phyloP scores from a whole-genome alignment of 35 echinoderm and acorn worm genomes.

The Chiridota heheva region DNA sequence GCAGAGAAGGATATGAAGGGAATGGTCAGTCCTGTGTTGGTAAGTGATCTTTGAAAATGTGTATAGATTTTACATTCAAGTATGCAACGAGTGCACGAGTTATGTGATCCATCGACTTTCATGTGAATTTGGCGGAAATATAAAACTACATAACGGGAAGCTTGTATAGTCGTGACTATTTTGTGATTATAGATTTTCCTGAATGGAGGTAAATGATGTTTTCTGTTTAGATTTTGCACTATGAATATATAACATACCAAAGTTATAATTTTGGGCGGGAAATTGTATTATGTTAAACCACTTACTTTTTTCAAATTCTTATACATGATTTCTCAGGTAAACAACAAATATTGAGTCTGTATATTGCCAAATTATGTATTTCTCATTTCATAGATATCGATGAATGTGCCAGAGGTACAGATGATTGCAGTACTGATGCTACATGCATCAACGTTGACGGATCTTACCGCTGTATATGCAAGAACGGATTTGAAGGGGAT shows the following conservation, averaged over 20 bases:
- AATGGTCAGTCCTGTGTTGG: slow-evolving; percentile 36
- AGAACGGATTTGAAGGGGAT: slow-evolving; percentile 45
- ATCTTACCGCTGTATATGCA: slow-evolving; percentile 63
- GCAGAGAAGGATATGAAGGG: slow-evolving; percentile 51
- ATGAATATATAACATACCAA: too few relatives aligned
- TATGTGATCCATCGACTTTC: neutral
- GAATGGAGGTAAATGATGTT: too few relatives aligned
- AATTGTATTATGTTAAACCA: too few relatives aligned
- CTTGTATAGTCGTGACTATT: too few relatives aligned
- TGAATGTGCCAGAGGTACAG: slow-evolving; percentile 50
- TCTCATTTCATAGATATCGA: slow-evolving; percentile 62
- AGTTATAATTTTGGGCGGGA: too few relatives aligned
- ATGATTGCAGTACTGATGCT: slow-evolving; percentile 55
- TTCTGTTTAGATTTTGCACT: too few relatives aligned
- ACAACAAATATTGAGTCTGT: too few relatives aligned
- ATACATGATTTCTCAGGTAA: too few relatives aligned
- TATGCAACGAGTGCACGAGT: neutral
- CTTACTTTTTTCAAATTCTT: too few relatives aligned
- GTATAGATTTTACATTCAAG: neutral
- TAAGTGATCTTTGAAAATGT: neutral
- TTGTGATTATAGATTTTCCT: too few relatives aligned
- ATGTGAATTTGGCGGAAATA: neutral
- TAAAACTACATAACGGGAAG: neutral
- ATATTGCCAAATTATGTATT: neutral
- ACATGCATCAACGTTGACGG: slow-evolving; percentile 59